Evolutionary conservation across 2,888 invertebrate genomes (phyloP).

Genomic region (Coecobrya sp.): DNA sequence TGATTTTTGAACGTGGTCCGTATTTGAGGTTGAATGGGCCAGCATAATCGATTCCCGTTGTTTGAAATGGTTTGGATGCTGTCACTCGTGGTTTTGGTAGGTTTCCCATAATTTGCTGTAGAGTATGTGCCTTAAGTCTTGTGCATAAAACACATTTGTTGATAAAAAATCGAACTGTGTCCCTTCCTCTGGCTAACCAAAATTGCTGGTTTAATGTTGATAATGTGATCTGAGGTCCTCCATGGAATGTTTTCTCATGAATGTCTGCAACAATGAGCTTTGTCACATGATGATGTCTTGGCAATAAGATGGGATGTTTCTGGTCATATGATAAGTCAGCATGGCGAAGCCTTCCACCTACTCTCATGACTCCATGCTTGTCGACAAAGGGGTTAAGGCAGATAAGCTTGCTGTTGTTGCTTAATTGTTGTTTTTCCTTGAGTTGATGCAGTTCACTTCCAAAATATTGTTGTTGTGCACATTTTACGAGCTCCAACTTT

Average conservation of each 20-base stretch:
- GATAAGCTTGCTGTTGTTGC: slow-evolving; percentile 10
- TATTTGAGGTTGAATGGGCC: neutral
- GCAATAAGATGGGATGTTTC: slow-evolving; percentile 83
- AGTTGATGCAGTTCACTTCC: neutral
- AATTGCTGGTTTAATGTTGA: slow-evolving; percentile 57
- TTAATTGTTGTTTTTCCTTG: neutral
- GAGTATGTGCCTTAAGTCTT: slow-evolving; percentile 13
- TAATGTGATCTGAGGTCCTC: slow-evolving; percentile 64
- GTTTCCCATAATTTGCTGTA: slow-evolving; percentile 86
- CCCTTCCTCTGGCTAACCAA: slow-evolving; percentile 76
- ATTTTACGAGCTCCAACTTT: neutral
- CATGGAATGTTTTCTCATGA: slow-evolving; percentile 81
- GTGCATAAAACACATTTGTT: slow-evolving; percentile 82
- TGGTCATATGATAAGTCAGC: slow-evolving; percentile 56
- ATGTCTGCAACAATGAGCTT: slow-evolving; percentile 63
- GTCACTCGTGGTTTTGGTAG: slow-evolving; percentile 85
- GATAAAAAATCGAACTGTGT: slow-evolving; percentile 53
- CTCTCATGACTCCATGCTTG: slow-evolving; percentile 73
- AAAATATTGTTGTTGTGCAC: slow-evolving; percentile 28
- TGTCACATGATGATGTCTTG: slow-evolving; percentile 73
- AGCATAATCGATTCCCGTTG: slow-evolving; percentile 77
- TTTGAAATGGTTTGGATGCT: slow-evolving; percentile 85
- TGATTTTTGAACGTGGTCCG: neutral
- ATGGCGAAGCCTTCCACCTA: slow-evolving; percentile 81
- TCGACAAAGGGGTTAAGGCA: slow-evolving; percentile 82